Conservation (phyloP, 2,888 invertebrate species). For the Dolichomitus sp. region DNA sequence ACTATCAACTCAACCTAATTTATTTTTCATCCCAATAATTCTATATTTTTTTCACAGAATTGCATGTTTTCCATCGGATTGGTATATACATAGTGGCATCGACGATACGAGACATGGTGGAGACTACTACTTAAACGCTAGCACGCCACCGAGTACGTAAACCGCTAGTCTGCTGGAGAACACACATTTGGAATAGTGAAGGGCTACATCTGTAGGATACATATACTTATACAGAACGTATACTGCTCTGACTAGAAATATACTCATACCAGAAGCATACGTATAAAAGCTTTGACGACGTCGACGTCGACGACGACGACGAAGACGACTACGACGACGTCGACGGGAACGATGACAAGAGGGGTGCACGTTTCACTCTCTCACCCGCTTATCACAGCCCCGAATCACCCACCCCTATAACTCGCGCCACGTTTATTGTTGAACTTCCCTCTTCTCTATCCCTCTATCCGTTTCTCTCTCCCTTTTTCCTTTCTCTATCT, state of each 20-base stretch:
- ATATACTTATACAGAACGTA: slow-evolving; percentile 1
- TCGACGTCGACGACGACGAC: not conserved
- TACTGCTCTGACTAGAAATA: not conserved
- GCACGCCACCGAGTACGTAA: not conserved
- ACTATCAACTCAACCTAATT: too few species aligned
- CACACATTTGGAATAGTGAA: not conserved
- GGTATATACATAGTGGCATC: not conserved
- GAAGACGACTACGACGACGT: not conserved
- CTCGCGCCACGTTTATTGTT: slow-evolving; percentile 55
- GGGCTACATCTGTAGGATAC: not conserved
- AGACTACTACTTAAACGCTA: not conserved
- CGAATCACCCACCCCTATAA: slow-evolving; percentile 38
- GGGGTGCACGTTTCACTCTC: slow-evolving; percentile 23
- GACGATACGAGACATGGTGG: not conserved
- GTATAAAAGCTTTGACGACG: slow-evolving; percentile 34
- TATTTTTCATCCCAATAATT: not conserved
- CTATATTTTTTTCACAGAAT: too few species aligned
- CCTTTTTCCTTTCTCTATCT: not conserved
- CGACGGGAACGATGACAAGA: not conserved
- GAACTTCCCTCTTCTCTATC: slow-evolving; percentile 43
- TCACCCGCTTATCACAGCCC: slow-evolving; percentile 36
- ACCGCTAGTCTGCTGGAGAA: not conserved
- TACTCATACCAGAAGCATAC: not conserved
- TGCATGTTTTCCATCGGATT: not conserved
- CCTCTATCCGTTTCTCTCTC: not conserved